Percentiles rank a stretch among this genome's conserved stretches.
Conservation (phyloP, 2,888 invertebrate species). For the Drosophila aldrichi region DNA sequence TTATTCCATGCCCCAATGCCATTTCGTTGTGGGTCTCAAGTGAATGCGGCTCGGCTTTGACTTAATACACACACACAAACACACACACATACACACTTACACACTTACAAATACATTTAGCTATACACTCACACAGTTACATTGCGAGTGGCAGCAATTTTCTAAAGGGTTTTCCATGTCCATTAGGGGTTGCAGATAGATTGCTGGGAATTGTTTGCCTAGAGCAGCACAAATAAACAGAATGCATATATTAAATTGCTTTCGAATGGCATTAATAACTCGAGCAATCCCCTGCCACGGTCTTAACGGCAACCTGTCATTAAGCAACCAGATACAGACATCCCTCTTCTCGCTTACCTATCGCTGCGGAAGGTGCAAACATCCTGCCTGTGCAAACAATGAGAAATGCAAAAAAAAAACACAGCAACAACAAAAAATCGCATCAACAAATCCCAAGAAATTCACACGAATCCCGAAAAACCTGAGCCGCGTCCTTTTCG, state of each 20-base stretch:
- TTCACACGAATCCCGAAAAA: conserved; percentile 58
- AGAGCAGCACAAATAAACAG: conserved; percentile 40
- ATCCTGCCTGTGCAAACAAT: conserved; percentile 60
- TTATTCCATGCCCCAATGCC: conserved; percentile 46
- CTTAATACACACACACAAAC: conserved; percentile 32
- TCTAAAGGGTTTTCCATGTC: conserved; percentile 65
- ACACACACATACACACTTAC: background rate
- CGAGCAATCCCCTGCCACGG: conserved; percentile 29
- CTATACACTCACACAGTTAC: background rate
- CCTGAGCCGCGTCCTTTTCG: conserved; percentile 34
- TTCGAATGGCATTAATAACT: conserved; percentile 74
- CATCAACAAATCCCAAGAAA: conserved; percentile 52
- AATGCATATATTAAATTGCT: conserved; percentile 76
- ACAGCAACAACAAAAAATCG: conserved; percentile 12
- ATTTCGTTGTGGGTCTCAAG: conserved; percentile 45
- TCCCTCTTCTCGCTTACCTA: conserved; percentile 23
- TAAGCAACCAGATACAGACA: conserved; percentile 56
- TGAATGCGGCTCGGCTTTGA: conserved; percentile 56
- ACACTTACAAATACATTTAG: too few relatives aligned
- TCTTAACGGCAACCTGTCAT: conserved; percentile 67
- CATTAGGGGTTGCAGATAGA: conserved; percentile 61
- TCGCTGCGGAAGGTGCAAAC: conserved; percentile 74
- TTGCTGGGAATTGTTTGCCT: conserved; percentile 56
- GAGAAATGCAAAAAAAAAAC: conserved; percentile 45
- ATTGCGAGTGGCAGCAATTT: conserved; percentile 47